Evolutionary conservation across 2,113 vertebrate species (phyloP).

Genomic region (Saguinus imperator): DNA sequence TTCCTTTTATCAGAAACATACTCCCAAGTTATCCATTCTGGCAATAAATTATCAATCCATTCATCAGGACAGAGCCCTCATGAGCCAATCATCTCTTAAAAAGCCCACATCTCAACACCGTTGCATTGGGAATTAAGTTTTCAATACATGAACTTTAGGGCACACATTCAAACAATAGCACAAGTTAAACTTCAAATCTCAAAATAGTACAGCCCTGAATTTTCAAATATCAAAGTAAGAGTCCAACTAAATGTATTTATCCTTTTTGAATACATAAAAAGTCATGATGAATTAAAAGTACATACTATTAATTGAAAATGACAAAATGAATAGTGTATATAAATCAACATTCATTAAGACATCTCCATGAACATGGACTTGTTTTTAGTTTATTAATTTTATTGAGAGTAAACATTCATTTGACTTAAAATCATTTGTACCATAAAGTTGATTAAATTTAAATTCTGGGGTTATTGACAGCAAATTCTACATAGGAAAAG

Average conservation of each 20-base stretch:
- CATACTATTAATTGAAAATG: neutral
- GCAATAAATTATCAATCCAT: neutral
- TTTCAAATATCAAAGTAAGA: neutral
- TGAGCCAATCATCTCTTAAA: neutral
- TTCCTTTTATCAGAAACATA: neutral
- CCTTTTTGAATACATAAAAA: neutral
- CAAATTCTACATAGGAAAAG: neutral
- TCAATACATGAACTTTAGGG: neutral
- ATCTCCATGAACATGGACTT: neutral
- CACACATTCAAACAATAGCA: neutral
- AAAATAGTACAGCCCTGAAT: neutral
- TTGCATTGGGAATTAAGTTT: neutral
- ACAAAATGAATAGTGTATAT: neutral
- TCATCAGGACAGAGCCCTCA: neutral
- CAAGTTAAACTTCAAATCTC: conserved; percentile 37
- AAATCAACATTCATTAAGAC: neutral
- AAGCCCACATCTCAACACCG: neutral
- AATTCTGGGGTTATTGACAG: neutral
- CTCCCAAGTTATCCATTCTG: neutral
- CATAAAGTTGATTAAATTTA: neutral
- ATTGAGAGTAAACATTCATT: conserved; percentile 2
- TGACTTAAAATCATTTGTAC: neutral
- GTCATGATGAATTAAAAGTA: neutral
- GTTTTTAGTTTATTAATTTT: conserved; percentile 35
- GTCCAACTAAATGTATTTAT: neutral